Percentiles rank a stretch among this genome's conserved stretches.
Conservation (phyloP, 1,140 invertebrate genomes). For the Lepidostoma basale region DNA sequence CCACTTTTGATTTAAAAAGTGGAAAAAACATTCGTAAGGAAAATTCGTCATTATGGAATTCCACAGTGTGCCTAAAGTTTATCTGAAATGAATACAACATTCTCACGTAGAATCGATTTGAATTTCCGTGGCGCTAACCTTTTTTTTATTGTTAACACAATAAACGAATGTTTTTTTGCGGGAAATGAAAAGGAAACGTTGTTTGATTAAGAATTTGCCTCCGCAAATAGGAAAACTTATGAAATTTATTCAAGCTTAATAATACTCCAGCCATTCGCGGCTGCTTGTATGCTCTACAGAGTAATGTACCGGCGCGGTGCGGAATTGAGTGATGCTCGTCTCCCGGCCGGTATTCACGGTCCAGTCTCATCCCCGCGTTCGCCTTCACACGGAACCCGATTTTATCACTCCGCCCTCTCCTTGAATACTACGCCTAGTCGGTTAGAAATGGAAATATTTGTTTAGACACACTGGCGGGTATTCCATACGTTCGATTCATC, state of each 20-base stretch:
- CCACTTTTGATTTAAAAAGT: no score
- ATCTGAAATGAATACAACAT: no score
- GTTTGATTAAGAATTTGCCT: neutral
- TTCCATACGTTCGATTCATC: constrained; percentile 33
- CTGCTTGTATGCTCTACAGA: constrained; percentile 3
- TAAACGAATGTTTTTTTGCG: neutral
- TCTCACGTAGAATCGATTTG: no score
- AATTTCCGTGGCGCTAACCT: no score
- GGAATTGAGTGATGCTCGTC: constrained; percentile 28
- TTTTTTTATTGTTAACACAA: no score
- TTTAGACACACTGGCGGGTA: constrained; percentile 30
- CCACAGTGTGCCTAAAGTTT: no score
- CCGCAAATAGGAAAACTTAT: constrained; percentile 1
- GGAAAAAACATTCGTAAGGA: no score
- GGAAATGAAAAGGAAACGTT: neutral
- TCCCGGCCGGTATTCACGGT: constrained; percentile 10
- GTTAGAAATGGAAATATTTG: constrained; percentile 34
- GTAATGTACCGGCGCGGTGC: neutral
- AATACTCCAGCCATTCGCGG: constrained; percentile 11
- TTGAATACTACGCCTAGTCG: constrained; percentile 6
- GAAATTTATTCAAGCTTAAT: constrained; percentile 20
- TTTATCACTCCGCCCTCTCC: neutral
- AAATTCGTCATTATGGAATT: no score
- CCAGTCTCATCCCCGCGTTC: constrained; percentile 18
- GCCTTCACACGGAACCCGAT: neutral